phyloP scores from a whole-genome alignment of 2,797 vertebrate genomes.

The Coracias cyanogaster region DNA sequence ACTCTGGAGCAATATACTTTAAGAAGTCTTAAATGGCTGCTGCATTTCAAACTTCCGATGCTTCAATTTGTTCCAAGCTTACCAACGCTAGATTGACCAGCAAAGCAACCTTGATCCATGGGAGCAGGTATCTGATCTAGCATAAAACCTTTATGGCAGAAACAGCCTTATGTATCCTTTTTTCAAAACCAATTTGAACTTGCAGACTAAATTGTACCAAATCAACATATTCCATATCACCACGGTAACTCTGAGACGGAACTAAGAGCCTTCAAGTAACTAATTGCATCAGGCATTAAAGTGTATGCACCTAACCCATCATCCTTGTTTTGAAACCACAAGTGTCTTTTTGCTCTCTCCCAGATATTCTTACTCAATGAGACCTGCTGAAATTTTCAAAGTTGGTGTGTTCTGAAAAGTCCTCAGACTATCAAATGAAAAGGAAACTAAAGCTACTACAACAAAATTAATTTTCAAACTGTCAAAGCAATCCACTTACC shows the following conservation, averaged over 20 bases:
- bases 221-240: neutral
- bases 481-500: neutral
- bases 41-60: neutral
- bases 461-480: neutral
- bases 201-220: neutral
- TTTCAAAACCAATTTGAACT: neutral
- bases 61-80: neutral
- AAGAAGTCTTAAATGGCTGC: neutral
- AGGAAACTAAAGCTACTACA: neutral
- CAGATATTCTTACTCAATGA: neutral
- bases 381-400: neutral
- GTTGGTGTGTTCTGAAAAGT: neutral
- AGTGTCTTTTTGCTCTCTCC: neutral
- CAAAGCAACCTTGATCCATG: neutral
- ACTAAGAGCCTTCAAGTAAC: neutral
- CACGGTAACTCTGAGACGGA: neutral
- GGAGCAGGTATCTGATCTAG: neutral
- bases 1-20: neutral
- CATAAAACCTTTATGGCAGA: neutral
- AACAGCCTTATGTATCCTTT: neutral
- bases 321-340: neutral
- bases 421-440: neutral
- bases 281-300: neutral
- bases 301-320: neutral
- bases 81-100: neutral